Conservation (phyloP, 2,797 vertebrate species). For the Falco naumanni region DNA sequence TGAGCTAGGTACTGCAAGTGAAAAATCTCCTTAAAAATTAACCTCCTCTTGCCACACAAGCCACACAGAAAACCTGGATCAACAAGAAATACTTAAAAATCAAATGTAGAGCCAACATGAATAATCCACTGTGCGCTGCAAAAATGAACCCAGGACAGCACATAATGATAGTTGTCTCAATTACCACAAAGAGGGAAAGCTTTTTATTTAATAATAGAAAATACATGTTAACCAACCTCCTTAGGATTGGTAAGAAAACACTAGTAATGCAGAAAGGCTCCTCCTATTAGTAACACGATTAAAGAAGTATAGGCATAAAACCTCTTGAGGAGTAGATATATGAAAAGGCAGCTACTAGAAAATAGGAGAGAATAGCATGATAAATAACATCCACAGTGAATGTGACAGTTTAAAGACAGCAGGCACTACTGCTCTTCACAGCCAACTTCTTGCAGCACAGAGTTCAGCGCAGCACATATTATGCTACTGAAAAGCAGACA, state of each 20-base stretch:
- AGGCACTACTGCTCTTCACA: not conserved
- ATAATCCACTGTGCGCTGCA: not conserved
- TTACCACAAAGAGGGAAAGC: not conserved
- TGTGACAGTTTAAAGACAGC: not conserved
- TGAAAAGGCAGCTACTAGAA: not conserved
- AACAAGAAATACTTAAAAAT: not conserved
- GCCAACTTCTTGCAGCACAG: not conserved
- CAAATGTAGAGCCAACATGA: not conserved
- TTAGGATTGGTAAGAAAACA: not conserved
- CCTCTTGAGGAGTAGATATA: not conserved
- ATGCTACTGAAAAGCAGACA: not conserved
- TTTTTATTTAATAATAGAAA: not conserved
- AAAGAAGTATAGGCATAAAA: not conserved
- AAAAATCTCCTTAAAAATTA: conserved; percentile 13
- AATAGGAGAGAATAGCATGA: not conserved
- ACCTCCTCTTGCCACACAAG: not conserved
- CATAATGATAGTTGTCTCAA: not conserved
- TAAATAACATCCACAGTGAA: not conserved
- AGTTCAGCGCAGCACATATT: not conserved
- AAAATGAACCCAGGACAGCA: not conserved
- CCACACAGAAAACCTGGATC: not conserved
- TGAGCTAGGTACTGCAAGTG: not conserved
- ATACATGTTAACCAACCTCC: not conserved
- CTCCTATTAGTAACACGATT: not conserved
- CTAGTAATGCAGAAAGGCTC: not conserved